Conservation (phyloP, 2,113 vertebrate genomes). For the Ciconia stormi region DNA sequence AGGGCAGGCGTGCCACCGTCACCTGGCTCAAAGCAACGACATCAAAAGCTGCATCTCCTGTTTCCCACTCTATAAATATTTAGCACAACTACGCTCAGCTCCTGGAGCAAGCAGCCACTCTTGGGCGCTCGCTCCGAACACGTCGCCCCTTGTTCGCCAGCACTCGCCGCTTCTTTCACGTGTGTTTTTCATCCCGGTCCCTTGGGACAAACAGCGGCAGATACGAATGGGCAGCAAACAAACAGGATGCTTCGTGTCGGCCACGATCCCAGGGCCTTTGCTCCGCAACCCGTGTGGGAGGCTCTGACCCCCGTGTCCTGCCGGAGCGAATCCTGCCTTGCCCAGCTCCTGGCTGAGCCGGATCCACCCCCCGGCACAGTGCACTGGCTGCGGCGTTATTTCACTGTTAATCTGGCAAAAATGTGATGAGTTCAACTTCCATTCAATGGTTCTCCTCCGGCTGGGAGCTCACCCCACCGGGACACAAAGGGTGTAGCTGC, state of each 20-base stretch:
- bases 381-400: fast-evolving
- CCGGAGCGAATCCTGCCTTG: neutral
- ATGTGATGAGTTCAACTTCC: neutral
- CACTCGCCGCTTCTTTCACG: neutral
- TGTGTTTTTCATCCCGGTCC: fast-evolving
- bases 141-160: fast-evolving
- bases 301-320: neutral
- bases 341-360: neutral
- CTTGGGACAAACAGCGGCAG: neutral
- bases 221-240: fast-evolving
- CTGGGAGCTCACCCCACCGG: neutral
- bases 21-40: neutral
- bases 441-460: fast-evolving
- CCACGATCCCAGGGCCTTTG: neutral
- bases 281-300: neutral
- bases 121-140: fast-evolving
- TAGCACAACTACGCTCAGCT: neutral
- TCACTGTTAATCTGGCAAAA: neutral
- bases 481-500: neutral
- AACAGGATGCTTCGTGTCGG: fast-evolving
- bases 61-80: neutral
- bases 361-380: fast-evolving
- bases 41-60: neutral
- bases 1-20: neutral
- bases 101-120: neutral